Evolutionary conservation across 2,797 vertebrate species (phyloP).

Genomic region (Parambassis ranga): DNA sequence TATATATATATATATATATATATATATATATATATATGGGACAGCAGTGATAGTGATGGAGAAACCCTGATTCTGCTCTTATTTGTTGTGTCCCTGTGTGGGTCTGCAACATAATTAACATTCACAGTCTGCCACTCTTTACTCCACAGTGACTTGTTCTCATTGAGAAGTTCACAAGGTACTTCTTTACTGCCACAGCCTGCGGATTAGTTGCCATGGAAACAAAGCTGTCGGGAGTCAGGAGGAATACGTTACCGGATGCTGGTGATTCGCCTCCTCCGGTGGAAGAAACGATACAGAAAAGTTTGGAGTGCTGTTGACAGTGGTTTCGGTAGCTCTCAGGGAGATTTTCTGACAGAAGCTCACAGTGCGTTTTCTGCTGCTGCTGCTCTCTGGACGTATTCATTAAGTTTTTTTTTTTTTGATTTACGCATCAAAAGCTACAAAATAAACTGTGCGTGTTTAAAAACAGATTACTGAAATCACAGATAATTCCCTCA

Average conservation of each 20-base stretch:
- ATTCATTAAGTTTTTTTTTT: not conserved
- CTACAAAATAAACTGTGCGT: not conserved
- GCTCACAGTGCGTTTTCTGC: no score
- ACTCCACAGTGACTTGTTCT: slow-evolving; percentile 63
- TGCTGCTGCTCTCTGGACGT: not conserved
- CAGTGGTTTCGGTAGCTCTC: slow-evolving; percentile 13
- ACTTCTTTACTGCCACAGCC: slow-evolving; percentile 54
- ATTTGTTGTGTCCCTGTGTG: slow-evolving; percentile 24
- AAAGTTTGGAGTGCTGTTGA: slow-evolving; percentile 50
- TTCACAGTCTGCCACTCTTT: slow-evolving; percentile 52
- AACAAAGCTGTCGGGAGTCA: slow-evolving; percentile 62
- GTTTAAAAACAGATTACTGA: not conserved
- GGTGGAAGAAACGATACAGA: slow-evolving; percentile 18
- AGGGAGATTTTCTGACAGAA: not conserved
- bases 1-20: no score
- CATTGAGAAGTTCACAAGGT: slow-evolving; percentile 72
- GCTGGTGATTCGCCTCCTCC: slow-evolving; percentile 31
- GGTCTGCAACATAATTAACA: slow-evolving; percentile 62
- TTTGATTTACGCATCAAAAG: not conserved
- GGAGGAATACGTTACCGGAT: slow-evolving; percentile 37
- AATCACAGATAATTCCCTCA: slow-evolving; percentile 2
- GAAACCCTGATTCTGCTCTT: slow-evolving; percentile 2
- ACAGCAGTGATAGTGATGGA: no score
- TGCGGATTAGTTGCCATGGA: slow-evolving; percentile 72
- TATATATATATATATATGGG: no score